Evolutionary conservation across 30 jellyfish, hydroid and myxozoan species (phyloP).

Genomic region (Nemopilema nomurai): DNA sequence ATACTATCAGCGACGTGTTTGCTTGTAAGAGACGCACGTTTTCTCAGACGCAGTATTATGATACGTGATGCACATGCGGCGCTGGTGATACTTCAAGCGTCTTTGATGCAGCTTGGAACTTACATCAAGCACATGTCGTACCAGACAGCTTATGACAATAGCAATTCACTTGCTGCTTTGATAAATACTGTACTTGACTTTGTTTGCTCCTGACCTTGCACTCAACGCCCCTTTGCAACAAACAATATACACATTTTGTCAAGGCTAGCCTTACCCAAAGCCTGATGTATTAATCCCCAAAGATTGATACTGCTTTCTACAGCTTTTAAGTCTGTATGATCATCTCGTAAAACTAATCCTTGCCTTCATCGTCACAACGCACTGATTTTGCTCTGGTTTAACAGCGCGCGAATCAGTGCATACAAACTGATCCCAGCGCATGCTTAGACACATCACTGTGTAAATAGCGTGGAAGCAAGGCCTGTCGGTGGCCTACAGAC

Average conservation of each 20-base stretch:
- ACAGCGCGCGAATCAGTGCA: conserved; percentile 14
- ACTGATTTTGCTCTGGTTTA: conserved; percentile 14
- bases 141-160: background rate
- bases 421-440: conserved; percentile 42
- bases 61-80: background rate
- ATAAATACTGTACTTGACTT: background rate
- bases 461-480: conserved; percentile 7
- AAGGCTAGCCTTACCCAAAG: conserved; percentile 6
- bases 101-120: background rate
- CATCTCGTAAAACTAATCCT: conserved; percentile 23
- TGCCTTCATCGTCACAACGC: conserved; percentile 6
- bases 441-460: conserved; percentile 4
- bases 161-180: background rate
- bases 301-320: conserved; percentile 10
- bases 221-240: background rate
- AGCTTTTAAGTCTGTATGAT: conserved; percentile 14
- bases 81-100: background rate
- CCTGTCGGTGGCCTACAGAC: background rate
- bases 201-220: background rate
- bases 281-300: conserved; percentile 18
- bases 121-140: background rate
- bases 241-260: background rate
- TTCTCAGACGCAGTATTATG: too few species aligned
- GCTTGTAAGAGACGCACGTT: background rate
- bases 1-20: background rate